Evolutionary conservation across 2,113 vertebrate species (phyloP).

Genomic region (Nipponia nippon): DNA sequence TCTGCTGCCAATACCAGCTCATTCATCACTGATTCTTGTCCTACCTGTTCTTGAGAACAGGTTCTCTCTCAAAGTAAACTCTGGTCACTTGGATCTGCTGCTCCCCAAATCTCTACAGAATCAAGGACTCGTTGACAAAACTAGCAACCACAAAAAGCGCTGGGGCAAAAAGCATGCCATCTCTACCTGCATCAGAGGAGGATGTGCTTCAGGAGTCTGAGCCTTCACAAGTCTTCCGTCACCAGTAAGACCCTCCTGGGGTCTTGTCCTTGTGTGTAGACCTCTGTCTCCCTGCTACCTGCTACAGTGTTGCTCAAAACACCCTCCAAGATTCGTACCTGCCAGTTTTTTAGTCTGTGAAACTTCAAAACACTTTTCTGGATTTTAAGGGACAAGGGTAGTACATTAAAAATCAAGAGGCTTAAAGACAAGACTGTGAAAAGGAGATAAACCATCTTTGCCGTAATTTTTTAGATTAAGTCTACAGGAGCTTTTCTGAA

Average conservation of each 20-base stretch:
- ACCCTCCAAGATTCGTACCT: not conserved
- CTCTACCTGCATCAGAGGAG: not conserved
- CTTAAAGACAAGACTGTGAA: not conserved
- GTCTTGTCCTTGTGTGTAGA: not conserved
- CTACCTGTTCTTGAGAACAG: not conserved
- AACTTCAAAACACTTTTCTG: not conserved
- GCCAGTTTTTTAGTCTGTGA: not conserved
- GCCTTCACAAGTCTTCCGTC: not conserved
- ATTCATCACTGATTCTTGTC: not conserved
- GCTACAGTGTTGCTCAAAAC: not conserved
- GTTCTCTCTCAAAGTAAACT: not conserved
- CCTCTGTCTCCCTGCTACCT: not conserved
- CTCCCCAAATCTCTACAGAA: not conserved
- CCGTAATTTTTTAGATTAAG: not conserved
- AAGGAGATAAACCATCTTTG: not conserved
- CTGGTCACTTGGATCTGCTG: too few species aligned
- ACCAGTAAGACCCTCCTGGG: not conserved
- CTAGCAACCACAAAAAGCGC: accelerated
- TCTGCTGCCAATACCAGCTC: not conserved
- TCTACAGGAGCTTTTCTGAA: not conserved
- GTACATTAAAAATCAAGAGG: not conserved
- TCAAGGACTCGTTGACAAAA: not conserved
- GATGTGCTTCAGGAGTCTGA: not conserved
- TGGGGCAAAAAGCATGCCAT: not conserved
- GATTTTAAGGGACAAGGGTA: not conserved